Base-by-base conservation (phyloP, 2,888 invertebrate genomes). In the Dichetophora obliterata region DNA sequence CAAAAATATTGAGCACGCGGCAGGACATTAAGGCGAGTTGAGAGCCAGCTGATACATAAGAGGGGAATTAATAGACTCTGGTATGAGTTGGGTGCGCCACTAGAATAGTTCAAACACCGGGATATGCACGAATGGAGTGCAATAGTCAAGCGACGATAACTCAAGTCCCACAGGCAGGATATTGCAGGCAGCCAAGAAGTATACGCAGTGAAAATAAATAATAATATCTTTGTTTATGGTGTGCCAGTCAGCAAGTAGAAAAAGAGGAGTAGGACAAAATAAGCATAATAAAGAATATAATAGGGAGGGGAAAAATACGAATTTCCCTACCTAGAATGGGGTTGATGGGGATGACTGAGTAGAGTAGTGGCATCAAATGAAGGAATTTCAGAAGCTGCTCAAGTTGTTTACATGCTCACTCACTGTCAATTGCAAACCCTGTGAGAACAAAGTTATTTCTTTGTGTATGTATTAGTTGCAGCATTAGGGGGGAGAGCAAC, bases 1-100 rank as follows among this genome's bases (percentile, higher is more conserved):
- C 24, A 78, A 68, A 74, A 11, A 78, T 78, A 72, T 65, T 50
- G 72, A 43, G 54, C 59, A 9, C 69, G 19, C 6, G 37, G 37
- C 27, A 31, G 9, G 54, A 27, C 34, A 16, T 27, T 34, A 69
- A 37, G 69, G 48, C 27, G 48, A n/a, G n/a, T 11, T 24, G 8
- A 52, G 52, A 14, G 14, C 52, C 50, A 69, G 24, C 68, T 48
- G 37, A 48, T 14, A 50, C 48, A 19, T 14, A 52, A 52, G 27
- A 16, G 31, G 52, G 1, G 27, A 69, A 69, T 69, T 69, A 69
- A 69, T 69, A 52, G 27, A 69, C 52, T 66, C 19, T 24, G 27
- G 27, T 24, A 27, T 24, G 59, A 16, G 59, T 24, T 59, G 14
- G 27, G 22, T 59, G 22, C 19, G 27, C 16, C 37, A 54, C 48